phyloP scores from a whole-genome alignment of 2,888 invertebrate species.

The Willowsia nigromaculata region DNA sequence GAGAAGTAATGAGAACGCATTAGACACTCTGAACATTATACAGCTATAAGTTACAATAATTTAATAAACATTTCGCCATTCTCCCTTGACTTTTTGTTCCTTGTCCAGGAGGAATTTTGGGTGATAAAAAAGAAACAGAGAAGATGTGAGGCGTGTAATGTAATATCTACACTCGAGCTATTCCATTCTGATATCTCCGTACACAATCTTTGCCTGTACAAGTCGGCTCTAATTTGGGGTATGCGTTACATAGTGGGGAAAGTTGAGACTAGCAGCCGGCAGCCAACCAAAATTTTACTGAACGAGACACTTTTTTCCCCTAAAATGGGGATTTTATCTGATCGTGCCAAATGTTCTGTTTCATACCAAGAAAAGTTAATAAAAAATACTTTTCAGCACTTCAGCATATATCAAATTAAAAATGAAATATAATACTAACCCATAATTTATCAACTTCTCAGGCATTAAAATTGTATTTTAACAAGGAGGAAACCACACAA shows the following conservation, averaged over 20 bases:
- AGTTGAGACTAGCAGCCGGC: not conserved
- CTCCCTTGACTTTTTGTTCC: not conserved
- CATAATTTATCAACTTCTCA: no score
- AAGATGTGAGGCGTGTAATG: conserved; percentile 4
- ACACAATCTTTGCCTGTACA: not conserved
- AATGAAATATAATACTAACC: no score
- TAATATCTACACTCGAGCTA: not conserved
- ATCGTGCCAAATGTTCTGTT: no score
- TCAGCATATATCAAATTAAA: no score
- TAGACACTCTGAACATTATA: conserved; percentile 15
- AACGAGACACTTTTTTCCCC: no score
- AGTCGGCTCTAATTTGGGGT: not conserved
- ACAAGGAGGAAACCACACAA: no score
- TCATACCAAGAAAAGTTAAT: no score
- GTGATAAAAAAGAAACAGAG: not conserved
- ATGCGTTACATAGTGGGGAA: not conserved
- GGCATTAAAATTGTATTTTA: no score
- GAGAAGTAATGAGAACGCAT: conserved; percentile 23
- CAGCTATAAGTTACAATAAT: conserved; percentile 9
- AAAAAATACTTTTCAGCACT: no score
- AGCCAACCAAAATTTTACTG: no score
- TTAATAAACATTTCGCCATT: conserved; percentile 16
- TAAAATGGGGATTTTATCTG: no score
- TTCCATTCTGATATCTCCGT: not conserved
- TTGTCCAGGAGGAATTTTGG: not conserved